A percentile compares a stretch with the other conserved stretches of the same genome.
Evolutionary conservation across 2,113 vertebrate genomes (phyloP).

Genomic region (Megaceryle torquata): DNA sequence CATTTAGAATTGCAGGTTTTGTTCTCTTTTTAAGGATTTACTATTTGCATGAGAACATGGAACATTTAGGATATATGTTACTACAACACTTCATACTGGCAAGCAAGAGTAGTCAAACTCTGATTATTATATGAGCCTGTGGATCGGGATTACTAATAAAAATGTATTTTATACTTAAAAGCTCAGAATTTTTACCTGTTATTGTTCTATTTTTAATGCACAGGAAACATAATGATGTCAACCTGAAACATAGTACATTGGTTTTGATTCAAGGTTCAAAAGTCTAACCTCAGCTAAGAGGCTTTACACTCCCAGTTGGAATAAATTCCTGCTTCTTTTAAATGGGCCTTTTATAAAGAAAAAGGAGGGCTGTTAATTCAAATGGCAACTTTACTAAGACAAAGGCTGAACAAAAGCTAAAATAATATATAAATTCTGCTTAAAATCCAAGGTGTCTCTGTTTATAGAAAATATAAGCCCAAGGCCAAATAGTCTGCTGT

Average conservation of each 20-base stretch:
- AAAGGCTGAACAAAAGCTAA: not conserved
- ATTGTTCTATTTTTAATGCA: not conserved
- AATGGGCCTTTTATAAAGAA: not conserved
- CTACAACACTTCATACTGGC: not conserved
- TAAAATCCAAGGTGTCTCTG: not conserved
- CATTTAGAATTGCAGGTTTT: not conserved
- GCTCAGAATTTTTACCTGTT: not conserved
- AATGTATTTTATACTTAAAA: not conserved
- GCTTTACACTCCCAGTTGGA: not conserved
- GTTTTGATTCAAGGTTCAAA: not conserved
- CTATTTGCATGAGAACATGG: not conserved
- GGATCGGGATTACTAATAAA: not conserved
- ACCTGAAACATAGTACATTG: not conserved
- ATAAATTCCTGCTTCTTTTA: not conserved
- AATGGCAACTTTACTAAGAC: not conserved
- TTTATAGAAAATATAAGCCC: not conserved
- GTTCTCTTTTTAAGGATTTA: not conserved
- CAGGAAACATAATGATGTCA: not conserved
- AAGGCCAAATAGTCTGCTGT: not conserved
- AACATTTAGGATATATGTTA: not conserved
- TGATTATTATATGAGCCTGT: not conserved
- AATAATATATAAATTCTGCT: not conserved
- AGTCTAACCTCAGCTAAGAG: not conserved
- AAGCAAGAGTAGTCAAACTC: not conserved
- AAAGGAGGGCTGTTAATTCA: not conserved